Conservation (phyloP, 2,113 vertebrate genomes). For the Varanus salvator region DNA sequence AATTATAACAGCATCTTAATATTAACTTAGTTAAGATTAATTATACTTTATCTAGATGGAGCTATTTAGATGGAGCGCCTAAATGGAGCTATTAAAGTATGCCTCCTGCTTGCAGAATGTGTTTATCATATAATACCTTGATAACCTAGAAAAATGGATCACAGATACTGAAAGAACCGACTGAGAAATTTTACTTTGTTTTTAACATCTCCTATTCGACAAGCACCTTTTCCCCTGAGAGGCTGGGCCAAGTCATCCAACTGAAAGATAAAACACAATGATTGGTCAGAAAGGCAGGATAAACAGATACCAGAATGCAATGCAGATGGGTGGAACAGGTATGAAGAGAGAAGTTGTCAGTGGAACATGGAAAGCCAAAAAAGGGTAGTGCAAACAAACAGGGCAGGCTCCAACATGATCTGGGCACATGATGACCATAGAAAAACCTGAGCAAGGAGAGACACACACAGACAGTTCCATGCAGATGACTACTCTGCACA, state of each 20-base stretch:
- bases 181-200: not conserved
- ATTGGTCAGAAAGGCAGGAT: not conserved
- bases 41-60: constrained; percentile 32
- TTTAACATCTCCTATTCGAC: not conserved
- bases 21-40: constrained; percentile 56
- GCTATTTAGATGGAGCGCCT: not conserved
- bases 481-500: not conserved
- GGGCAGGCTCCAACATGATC: not conserved
- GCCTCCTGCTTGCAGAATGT: constrained; percentile 47
- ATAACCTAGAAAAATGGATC: constrained; percentile 24
- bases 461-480: not conserved
- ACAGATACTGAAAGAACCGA: not conserved
- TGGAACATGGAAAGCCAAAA: not conserved
- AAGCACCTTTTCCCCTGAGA: not conserved
- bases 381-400: not conserved
- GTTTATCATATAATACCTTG: not conserved
- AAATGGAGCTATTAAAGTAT: constrained; percentile 59
- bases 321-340: not conserved
- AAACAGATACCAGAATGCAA: not conserved
- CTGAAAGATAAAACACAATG: not conserved
- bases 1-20: constrained; percentile 61
- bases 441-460: not conserved
- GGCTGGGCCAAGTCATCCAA: not conserved
- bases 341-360: not conserved
- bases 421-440: not conserved